Base-by-base conservation (phyloP, 2,888 invertebrate species). In the Baronia brevicornis region DNA sequence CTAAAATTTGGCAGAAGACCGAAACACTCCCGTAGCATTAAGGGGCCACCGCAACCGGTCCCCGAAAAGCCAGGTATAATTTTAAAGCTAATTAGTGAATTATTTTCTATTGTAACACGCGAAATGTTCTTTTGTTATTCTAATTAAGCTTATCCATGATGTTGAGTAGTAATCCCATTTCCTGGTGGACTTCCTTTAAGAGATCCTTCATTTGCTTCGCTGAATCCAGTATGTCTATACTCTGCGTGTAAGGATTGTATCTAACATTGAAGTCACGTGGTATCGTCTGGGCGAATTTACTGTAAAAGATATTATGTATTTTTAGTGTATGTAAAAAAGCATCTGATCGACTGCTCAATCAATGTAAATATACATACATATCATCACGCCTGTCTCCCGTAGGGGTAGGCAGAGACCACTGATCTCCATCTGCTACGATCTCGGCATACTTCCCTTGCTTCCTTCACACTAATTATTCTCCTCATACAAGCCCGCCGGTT, bases 201-300 rank as follows among this genome's bases (percentile, higher is more conserved):
- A 98, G 85, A 44, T 91, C 91, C 45, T 92, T 89, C 46, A 99
- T 90, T 73, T 97, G 96, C 3, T 90, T 89, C 54, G 96, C 92
- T 1, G 96, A 96, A 73, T 98, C 96, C 40, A 99, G 85, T 25
- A 98, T 93, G 65, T 96, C 97, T 38, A 98, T 93, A 51, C 91
- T 93, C 69, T 96, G 94, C 0, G 98, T 98, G 79, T 98, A 98
- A 0, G 98, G 90, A 66, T 97, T 98, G 82, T 98, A 98, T 15
- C 97, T 89, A 0, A 98, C 96, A 0, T 94, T 93, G 61, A 98
- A 98, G 28, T 92, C 92, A 27, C 96, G 89, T 2, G 96, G 96
- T 51, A 99, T 97, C 0, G 92, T 94, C 44, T 93, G 88, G 0
- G 98, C 93, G 65, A 93, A 96, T 90, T 95, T 94, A 53, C 96